Base-by-base conservation (phyloP, 2,888 invertebrate species). In the Caenorhabditis sp. region DNA sequence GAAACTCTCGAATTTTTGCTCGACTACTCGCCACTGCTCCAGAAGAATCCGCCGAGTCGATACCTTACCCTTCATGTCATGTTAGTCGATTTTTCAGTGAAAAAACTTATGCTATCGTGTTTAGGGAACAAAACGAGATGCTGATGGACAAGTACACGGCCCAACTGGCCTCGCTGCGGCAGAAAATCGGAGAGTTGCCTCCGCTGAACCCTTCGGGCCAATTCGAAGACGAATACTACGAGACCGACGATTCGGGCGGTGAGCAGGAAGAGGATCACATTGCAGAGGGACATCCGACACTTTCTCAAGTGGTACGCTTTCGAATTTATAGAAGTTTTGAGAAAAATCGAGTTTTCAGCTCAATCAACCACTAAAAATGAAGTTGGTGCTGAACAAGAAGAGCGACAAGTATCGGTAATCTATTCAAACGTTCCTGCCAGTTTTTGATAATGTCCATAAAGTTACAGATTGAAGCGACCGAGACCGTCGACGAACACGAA, bases 1-100 rank as follows among this genome's bases (percentile, higher is more conserved):
- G 85, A 88, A 43, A 87, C 88, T 30, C 79, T 90, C 5, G 86
- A 89, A 50, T 91, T 92, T 80, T 92, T 92, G 80, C 90, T 93
- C 68, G 92, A 92, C 80, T 91, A 88, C 26, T 92, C 92, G 78
- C 90, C 91, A 43, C 89, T 93, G 56, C 92, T 92, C 87, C 90
- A 90, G 17, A 91, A 91, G 63, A 92, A 92, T 84, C 92, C 92
- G 84, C 89, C 91, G 46, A 92, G 92, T 84, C 90, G 92, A 59
- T 92, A 91, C 86, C 90, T 91, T 73, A 89, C 93, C 62, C 89
- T 93, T 76, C 90, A 91, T 71, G 89, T 90, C 35, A 87, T 92
- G 78, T 90, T 89, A 61, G 90, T 78, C n/a, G n/a, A n/a, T n/a
- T n/a, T n/a, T n/a, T n/a, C n/a, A n/a, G n/a, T n/a, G 11, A 45